Conservation (phyloP, 1,140 invertebrate genomes). For the Triops cancriformis region DNA sequence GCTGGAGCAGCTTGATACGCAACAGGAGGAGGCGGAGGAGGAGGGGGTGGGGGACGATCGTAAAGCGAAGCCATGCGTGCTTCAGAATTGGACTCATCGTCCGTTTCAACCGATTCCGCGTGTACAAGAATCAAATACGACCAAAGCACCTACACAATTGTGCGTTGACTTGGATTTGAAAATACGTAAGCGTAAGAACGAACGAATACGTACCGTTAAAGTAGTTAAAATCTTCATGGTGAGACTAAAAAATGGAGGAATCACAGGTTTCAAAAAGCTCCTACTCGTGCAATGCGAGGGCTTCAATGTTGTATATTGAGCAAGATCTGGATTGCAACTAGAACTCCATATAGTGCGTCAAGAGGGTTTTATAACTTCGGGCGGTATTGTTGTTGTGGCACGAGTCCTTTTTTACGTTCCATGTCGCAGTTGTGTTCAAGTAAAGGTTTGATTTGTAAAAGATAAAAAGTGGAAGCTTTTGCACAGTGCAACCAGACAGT, state of each 20-base stretch:
- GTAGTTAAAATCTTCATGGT: background rate
- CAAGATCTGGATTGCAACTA: background rate
- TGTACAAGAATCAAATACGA: background rate
- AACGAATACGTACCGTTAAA: background rate
- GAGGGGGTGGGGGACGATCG: background rate
- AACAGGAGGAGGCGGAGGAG: background rate
- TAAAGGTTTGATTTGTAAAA: background rate
- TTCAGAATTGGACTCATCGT: background rate
- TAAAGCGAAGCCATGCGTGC: background rate
- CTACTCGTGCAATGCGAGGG: background rate
- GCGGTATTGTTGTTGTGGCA: background rate
- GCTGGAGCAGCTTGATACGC: background rate
- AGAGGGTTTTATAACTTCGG: constrained; percentile 10
- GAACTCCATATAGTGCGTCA: background rate
- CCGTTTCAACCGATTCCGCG: background rate
- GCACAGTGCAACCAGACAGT: background rate
- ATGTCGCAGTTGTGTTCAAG: background rate
- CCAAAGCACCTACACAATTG: background rate
- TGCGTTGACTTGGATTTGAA: background rate
- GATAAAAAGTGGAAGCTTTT: background rate
- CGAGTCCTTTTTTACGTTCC: background rate
- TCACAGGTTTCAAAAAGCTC: background rate
- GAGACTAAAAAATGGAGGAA: background rate
- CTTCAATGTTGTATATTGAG: background rate
- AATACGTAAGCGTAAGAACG: background rate